Evolutionary conservation across 2,797 vertebrate genomes (phyloP).

Genomic region (Scolopax rusticola): DNA sequence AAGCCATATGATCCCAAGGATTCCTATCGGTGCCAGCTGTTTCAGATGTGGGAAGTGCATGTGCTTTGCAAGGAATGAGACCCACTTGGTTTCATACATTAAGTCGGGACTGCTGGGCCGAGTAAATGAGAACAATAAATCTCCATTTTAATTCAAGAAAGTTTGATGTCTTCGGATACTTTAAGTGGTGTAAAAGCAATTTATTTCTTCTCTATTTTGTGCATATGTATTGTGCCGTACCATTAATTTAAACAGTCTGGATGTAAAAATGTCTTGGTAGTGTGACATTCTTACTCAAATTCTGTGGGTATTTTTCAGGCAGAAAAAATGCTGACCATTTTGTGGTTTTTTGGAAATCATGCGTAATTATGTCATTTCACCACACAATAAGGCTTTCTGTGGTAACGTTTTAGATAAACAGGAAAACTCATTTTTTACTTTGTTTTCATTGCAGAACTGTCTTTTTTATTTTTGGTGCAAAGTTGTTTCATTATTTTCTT

Average conservation of each 20-base stretch:
- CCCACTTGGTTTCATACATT: conserved; percentile 6
- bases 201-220: conserved; percentile 27
- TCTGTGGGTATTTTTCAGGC: conserved; percentile 77
- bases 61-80: conserved; percentile 53
- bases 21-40: conserved; percentile 48
- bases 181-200: conserved; percentile 33
- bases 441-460: conserved; percentile 34
- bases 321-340: conserved; percentile 77
- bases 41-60: conserved; percentile 60
- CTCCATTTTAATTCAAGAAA: conserved; percentile 22
- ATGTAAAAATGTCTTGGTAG: conserved; percentile 41
- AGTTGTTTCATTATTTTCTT: conserved; percentile 29
- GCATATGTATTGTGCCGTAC: background rate
- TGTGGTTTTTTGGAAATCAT: conserved; percentile 76
- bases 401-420: conserved; percentile 71
- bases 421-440: conserved; percentile 60
- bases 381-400: conserved; percentile 73
- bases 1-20: conserved; percentile 50
- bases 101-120: conserved; percentile 23
- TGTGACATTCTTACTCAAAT: conserved; percentile 68
- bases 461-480: conserved; percentile 7
- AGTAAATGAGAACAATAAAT: conserved; percentile 48
- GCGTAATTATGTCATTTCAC: conserved; percentile 73
- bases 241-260: conserved; percentile 70
- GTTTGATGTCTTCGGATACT: conserved; percentile 41